These are phyloP conservation scores for Rhopilema esculentum DNA, from an alignment of 30 jellyfish, hydroid and myxozoan species.

Conservation along the genomic window DNA sequence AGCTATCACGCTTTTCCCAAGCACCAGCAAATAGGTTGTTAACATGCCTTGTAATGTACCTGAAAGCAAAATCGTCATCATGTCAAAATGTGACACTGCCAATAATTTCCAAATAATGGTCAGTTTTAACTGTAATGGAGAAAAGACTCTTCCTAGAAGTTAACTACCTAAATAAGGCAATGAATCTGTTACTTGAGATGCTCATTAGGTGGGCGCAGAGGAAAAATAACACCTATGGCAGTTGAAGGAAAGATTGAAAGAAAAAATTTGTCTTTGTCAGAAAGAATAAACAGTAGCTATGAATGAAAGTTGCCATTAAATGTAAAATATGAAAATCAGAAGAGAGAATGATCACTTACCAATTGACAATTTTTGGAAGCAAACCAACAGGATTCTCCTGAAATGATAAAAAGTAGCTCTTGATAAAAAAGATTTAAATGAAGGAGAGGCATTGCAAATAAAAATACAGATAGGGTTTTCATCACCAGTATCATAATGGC, in stretches of 20 bases:
- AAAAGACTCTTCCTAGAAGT: too few species aligned
- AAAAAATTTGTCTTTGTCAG: too few species aligned
- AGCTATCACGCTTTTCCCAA: constrained; percentile 65
- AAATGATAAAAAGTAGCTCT: not conserved
- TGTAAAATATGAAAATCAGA: not conserved
- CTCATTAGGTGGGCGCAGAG: not conserved
- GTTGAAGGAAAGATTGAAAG: too few species aligned
- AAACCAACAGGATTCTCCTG: constrained; percentile 88
- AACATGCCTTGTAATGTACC: constrained; percentile 86
- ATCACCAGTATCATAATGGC: too few species aligned
- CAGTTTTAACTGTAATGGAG: too few species aligned
- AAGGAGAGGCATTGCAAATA: too few species aligned
- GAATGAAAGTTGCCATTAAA: not conserved
- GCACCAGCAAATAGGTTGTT: constrained; percentile 95
- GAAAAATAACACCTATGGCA: too few species aligned
- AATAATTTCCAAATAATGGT: too few species aligned
- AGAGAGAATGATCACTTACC: constrained; percentile 80
- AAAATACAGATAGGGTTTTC: too few species aligned
- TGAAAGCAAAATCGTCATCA: constrained; percentile 7
- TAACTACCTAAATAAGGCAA: not conserved
- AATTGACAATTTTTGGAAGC: constrained; percentile 78
- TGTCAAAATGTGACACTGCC: not conserved
- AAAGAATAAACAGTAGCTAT: too few species aligned
- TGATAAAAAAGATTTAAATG: not conserved
- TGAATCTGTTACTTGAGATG: not conserved